phyloP scores from a whole-genome alignment of 2,113 vertebrate species.

The Alethe diademata region DNA sequence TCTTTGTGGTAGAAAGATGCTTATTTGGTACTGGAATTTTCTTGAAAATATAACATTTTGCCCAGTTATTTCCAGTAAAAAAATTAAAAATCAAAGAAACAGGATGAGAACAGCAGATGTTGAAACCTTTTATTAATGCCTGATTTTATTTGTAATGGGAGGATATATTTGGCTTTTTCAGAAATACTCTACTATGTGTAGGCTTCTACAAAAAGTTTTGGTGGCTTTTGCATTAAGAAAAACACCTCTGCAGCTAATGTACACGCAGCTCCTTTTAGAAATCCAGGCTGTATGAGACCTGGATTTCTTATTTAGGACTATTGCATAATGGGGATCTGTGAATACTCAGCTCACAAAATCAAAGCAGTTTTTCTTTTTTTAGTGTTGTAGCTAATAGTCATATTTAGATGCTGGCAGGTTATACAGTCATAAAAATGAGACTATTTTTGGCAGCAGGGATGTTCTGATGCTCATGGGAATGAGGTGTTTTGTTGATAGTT shows the following conservation, averaged over 20 bases:
- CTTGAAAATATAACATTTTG: background rate
- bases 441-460: conserved; percentile 2
- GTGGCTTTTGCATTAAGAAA: background rate
- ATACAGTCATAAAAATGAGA: conserved; percentile 15
- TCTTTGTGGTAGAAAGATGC: background rate
- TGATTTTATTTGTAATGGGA: background rate
- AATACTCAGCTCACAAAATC: background rate
- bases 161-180: background rate
- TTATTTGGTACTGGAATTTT: background rate
- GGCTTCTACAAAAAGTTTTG: background rate
- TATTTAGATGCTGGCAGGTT: conserved; percentile 13
- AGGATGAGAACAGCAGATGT: background rate
- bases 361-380: conserved; percentile 1
- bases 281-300: background rate
- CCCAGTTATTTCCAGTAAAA: background rate
- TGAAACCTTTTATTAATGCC: background rate
- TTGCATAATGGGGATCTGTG: background rate
- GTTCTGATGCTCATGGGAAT: background rate
- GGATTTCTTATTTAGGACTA: background rate
- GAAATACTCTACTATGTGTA: background rate
- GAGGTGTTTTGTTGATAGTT: conserved; percentile 37
- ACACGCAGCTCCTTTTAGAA: background rate
- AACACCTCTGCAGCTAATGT: background rate
- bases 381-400: background rate
- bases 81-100: background rate